Percentiles rank a stretch among this genome's conserved stretches.
These are phyloP conservation scores for Atherinosoma microstoma DNA, from an alignment of 2,797 vertebrate genomes.

Conservation along the genomic window DNA sequence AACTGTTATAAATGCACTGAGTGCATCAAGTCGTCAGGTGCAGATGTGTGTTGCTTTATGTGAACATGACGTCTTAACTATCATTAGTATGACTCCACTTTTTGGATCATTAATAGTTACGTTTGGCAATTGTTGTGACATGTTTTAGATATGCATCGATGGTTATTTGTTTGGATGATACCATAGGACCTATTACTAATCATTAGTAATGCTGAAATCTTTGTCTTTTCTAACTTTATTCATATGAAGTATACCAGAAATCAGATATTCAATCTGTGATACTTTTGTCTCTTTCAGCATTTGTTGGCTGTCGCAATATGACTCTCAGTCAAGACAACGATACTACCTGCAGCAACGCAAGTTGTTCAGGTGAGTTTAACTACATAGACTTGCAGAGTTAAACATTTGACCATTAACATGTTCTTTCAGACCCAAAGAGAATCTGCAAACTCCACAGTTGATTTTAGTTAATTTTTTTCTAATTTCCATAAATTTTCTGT, in stretches of 20 bases:
- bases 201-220: neutral
- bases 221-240: neutral
- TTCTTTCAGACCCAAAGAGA: slow-evolving; percentile 23
- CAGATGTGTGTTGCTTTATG: too few species aligned
- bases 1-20: neutral
- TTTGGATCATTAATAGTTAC: neutral
- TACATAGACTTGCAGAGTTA: neutral
- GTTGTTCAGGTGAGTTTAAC: slow-evolving; percentile 69
- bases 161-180: neutral
- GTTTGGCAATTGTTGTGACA: too few species aligned
- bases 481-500: slow-evolving; percentile 3
- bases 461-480: too few species aligned
- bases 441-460: slow-evolving; percentile 23
- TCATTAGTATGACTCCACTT: neutral
- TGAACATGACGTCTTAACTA: neutral
- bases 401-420: slow-evolving; percentile 19
- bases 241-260: neutral
- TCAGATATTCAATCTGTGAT: neutral
- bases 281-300: slow-evolving; percentile 44
- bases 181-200: too few species aligned
- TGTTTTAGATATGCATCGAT: neutral
- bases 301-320: slow-evolving; percentile 10
- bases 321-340: rapidly evolving
- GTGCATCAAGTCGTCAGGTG: neutral
- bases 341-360: slow-evolving; percentile 17